phyloP scores from a whole-genome alignment of 1,140 invertebrate species.

The Sycophaga agraensis region DNA sequence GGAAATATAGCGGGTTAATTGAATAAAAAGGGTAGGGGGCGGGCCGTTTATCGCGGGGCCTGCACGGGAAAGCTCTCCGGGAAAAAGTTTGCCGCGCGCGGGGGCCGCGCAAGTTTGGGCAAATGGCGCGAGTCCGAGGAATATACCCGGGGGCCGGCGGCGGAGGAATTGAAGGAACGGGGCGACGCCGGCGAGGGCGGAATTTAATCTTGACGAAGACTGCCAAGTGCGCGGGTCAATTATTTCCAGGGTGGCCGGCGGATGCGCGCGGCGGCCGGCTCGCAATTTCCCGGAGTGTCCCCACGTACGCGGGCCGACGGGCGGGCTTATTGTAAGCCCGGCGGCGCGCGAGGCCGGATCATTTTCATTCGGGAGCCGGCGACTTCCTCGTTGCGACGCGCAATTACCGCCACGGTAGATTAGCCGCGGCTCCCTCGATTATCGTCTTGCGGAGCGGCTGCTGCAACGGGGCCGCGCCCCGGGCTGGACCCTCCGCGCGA shows the following conservation, averaged over 20 bases:
- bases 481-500: not conserved
- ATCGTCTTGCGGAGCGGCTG: no score
- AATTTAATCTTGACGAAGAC: constrained; percentile 29
- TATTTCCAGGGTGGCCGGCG: constrained; percentile 15
- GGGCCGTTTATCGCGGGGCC: no score
- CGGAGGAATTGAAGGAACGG: constrained; percentile 13
- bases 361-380: constrained; percentile 9
- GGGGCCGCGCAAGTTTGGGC: not conserved
- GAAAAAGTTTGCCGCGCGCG: no score
- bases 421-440: constrained; percentile 24
- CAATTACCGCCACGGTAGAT: constrained; percentile 27
- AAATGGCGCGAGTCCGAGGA: no score
- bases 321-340: constrained; percentile 16
- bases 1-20: no score
- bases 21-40: no score
- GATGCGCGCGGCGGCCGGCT: not conserved
- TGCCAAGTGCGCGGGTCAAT: constrained; percentile 27
- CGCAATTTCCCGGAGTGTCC: constrained; percentile 24
- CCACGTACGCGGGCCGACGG: not conserved
- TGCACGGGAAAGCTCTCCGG: no score
- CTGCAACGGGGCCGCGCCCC: no score
- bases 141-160: no score
- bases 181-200: not conserved
- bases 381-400: constrained; percentile 14
- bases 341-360: not conserved